These are phyloP conservation scores for Cacoxenus indagator DNA, from an alignment of 2,888 invertebrate genomes.

Conservation along the genomic window DNA sequence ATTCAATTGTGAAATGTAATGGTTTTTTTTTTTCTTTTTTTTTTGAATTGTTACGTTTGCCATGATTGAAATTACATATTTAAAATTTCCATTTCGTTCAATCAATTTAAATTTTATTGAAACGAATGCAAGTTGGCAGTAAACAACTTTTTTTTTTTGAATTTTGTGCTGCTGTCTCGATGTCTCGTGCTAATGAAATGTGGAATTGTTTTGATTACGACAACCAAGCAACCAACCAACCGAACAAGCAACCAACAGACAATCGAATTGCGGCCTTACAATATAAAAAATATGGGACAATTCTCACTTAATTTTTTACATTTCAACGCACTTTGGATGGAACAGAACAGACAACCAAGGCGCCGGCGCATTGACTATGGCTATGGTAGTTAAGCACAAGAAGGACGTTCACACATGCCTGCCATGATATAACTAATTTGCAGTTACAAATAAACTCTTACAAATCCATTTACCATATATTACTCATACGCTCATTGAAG, in stretches of 20 bases:
- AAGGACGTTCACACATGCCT: too few species aligned
- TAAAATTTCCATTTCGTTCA: conserved; percentile 61
- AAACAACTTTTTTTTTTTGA: not conserved
- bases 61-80: conserved; percentile 45
- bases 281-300: not conserved
- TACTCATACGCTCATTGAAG: too few species aligned
- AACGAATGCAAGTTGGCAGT: conserved; percentile 1
- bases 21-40: conserved; percentile 1
- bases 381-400: too few species aligned
- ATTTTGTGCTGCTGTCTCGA: not conserved
- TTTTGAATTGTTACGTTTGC: conserved; percentile 29
- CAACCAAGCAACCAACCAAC: conserved; percentile 15
- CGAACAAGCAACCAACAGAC: not conserved
- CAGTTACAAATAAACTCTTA: too few species aligned
- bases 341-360: not conserved
- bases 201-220: conserved; percentile 49
- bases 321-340: not conserved
- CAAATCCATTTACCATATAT: too few species aligned
- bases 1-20: not conserved
- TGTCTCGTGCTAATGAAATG: conserved; percentile 9
- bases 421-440: too few species aligned
- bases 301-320: not conserved
- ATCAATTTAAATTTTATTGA: conserved; percentile 53
- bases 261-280: not conserved
- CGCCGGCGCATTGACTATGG: not conserved